Evolutionary conservation across 2,113 vertebrate genomes (phyloP), one percentile per base, ranked within the genome.

Genomic region (Hucho hucho): DNA sequence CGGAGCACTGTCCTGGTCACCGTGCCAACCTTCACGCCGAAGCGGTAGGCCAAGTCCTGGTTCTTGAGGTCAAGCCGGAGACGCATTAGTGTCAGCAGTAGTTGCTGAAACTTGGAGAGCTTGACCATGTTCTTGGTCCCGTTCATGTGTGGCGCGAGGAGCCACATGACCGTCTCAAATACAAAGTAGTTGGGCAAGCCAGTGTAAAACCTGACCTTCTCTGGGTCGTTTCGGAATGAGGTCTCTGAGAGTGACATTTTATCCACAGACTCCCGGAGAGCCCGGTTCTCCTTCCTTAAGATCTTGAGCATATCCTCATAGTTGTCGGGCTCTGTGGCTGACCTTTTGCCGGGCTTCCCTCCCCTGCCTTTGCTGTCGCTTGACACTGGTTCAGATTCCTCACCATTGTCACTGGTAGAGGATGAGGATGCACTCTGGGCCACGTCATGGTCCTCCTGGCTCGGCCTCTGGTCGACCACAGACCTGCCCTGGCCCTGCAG

Each of bases 161-260:
- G 89, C 89, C 91, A 92, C 92, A 94, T 92, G 49, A 94, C 90
- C 0, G 93, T 93, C 84, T 93, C 93, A 3, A 94, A 73, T 46
- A 94, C 93, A 69, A 93, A 94, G 81, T 86, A 94, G 87, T 93
- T 93, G 3, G 92, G 92, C 59, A 93, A 74, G 69, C 93, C 92
- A 0, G 92, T 93, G 84, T 94, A 94, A 70, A 94, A 94, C 76
- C 87, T 86, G 0, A 93, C 93, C 37, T 93, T 93, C 70, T 91
- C 93, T 0, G 91, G 88, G 64, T 93, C 91, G 13, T 90, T 91
- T 82, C 82, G 89, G n/a, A 93, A 56, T 0, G 88, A 89, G 72
- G 82, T 90, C 81, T 93, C 92, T 0, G 89, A 90, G 2, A 93
- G 88, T 1, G 93, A 90, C 87, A 91, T 90, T 69, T 90, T 93